phyloP scores from a whole-genome alignment of 2,113 vertebrate species.

The Lamprotornis superbus region DNA sequence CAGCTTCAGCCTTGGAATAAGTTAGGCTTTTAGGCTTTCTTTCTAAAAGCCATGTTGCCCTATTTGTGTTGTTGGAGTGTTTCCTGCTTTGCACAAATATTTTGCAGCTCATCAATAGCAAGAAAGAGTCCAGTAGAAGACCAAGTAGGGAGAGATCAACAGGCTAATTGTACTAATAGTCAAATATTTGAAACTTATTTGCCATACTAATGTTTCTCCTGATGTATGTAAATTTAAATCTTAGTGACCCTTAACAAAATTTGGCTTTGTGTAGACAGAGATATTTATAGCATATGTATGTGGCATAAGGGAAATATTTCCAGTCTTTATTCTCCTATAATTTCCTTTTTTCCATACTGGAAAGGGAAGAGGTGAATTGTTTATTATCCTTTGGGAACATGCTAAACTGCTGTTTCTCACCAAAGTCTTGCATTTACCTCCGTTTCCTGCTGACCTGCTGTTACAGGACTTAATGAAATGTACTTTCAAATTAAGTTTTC shows the following conservation, averaged over 20 bases:
- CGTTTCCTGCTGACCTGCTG: slow-evolving; percentile 1
- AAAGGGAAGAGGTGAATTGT: slow-evolving; percentile 64
- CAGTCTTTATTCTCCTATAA: slow-evolving; percentile 60
- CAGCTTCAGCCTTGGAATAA: not conserved
- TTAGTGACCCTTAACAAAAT: not conserved
- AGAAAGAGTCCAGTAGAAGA: not conserved
- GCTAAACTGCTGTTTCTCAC: slow-evolving; percentile 45
- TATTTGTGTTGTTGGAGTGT: not conserved
- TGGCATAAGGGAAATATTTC: slow-evolving; percentile 31
- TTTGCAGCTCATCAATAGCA: not conserved
- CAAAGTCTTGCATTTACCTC: slow-evolving; percentile 13
- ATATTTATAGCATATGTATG: slow-evolving; percentile 25
- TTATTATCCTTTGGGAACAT: slow-evolving; percentile 50
- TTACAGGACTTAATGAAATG: not conserved
- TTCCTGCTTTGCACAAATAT: not conserved
- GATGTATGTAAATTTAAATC: not conserved
- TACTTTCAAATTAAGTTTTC: not conserved
- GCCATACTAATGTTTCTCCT: not conserved
- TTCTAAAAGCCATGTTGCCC: not conserved
- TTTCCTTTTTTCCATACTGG: slow-evolving; percentile 54
- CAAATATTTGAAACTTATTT: not conserved
- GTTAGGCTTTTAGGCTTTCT: not conserved
- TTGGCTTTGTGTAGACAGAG: not conserved
- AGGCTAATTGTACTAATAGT: not conserved
- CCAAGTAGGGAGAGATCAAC: not conserved